Evolutionary conservation across 1,140 invertebrate genomes (phyloP).

Genomic region (Lepidurus arcticus): DNA sequence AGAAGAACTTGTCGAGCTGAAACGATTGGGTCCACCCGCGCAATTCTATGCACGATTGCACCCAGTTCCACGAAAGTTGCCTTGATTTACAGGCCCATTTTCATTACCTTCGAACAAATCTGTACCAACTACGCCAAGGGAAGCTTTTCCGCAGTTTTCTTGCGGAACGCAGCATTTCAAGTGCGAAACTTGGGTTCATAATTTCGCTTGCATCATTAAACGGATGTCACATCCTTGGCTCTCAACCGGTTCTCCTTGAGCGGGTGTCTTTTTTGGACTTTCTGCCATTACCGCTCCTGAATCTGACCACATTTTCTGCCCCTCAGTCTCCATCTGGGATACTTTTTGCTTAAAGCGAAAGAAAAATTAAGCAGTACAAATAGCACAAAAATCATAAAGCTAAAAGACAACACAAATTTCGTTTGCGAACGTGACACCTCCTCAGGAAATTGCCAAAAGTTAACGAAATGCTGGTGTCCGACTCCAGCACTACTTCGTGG

Average conservation of each 20-base stretch:
- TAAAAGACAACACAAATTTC: too few species aligned
- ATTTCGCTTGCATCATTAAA: neutral
- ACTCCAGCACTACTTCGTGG: constrained; percentile 19
- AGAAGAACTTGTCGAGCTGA: neutral
- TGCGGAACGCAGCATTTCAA: neutral
- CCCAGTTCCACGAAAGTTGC: constrained; percentile 12
- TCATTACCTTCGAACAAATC: constrained; percentile 19
- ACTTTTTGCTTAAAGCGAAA: too few species aligned
- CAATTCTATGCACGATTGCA: constrained; percentile 13
- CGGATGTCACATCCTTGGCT: constrained; percentile 13
- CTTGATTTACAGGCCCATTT: neutral
- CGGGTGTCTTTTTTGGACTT: neutral
- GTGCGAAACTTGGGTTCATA: neutral
- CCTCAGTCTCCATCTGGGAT: neutral
- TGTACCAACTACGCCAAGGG: neutral
- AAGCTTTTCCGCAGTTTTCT: neutral
- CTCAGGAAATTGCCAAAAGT: neutral
- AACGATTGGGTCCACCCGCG: constrained; percentile 20
- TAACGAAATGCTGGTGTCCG: neutral
- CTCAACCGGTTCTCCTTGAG: constrained; percentile 11
- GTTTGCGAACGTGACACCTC: neutral
- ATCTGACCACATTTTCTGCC: neutral
- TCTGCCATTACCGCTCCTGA: neutral
- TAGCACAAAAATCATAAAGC: too few species aligned
- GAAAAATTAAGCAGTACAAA: too few species aligned